Evolutionary conservation across 2,888 invertebrate genomes (phyloP).

Genomic region (Acanthopleura granulata): DNA sequence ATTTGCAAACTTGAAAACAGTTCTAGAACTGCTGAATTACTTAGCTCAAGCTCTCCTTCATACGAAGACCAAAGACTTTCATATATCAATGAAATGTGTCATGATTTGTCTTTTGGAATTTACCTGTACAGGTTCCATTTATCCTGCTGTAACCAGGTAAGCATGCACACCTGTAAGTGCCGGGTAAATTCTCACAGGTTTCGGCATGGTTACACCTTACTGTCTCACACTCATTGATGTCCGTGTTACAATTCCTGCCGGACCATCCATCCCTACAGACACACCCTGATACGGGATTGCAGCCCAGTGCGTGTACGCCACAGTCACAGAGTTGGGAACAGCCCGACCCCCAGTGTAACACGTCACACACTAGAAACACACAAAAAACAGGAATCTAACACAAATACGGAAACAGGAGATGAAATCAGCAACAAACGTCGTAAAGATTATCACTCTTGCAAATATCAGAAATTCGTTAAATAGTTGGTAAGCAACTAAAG

Average conservation of each 20-base stretch:
- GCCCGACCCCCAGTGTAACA: background rate
- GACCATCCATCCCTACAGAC: slow-evolving; percentile 36
- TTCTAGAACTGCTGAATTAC: no score
- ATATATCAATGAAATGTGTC: no score
- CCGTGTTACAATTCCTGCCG: slow-evolving; percentile 32
- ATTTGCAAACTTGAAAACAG: no score
- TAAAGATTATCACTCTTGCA: no score
- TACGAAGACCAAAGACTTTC: no score
- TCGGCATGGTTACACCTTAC: slow-evolving; percentile 17
- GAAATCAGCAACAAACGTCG: no score
- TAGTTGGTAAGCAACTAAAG: no score
- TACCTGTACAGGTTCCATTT: slow-evolving; percentile 10
- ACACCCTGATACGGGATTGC: slow-evolving; percentile 28
- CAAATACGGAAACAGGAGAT: background rate
- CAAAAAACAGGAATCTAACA: background rate
- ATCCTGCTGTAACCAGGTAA: background rate
- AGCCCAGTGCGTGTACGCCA: background rate
- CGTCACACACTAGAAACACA: slow-evolving; percentile 7
- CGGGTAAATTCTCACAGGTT: slow-evolving; percentile 26
- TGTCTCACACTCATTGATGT: slow-evolving; percentile 39
- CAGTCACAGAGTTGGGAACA: slow-evolving; percentile 5
- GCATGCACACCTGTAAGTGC: slow-evolving; percentile 1
- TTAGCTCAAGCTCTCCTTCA: no score
- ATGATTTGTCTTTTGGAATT: no score
- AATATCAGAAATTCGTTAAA: no score